Base-by-base conservation (phyloP, 2,888 invertebrate species). In the Ceramica pisi region DNA sequence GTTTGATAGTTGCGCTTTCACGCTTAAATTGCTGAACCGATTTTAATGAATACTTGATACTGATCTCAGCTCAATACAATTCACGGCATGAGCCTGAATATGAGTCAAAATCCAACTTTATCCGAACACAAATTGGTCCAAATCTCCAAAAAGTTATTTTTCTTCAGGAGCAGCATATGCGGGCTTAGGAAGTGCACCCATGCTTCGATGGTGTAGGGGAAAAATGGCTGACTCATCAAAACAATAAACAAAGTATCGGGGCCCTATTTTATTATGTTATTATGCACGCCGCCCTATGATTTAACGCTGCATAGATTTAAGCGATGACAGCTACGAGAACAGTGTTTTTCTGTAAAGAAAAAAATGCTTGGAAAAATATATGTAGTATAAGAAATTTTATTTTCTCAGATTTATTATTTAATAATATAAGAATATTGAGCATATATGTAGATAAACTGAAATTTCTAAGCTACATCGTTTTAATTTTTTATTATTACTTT, bases 221-320 rank as follows among this genome's bases (percentile, higher is more conserved):
- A 88, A 92, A 93, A 90, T 79, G 78, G 96, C 95, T 89, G 92
- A 95, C 92, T 96, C 96, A 96, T 96, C 96, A 96, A 96, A 96
- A 96, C 96, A 96, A 96, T 96, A 96, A 96, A 96, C 96, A 96
- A 95, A 96, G 95, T 95, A 95, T 95, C 95, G 91, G 90, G 88
- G 88, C 91, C 94, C 94, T 90, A 94, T 95, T 95, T 94, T 94
- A 94, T 95, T 94, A 94, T 94, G 91, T 94, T 95, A 95, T 95
- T 95, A 95, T 95, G 94, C 95, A 94, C 91, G 90, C 90, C 89
- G 90, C 92, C 92, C 92, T 94, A 95, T 96, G 95, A 95, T 95
- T 95, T 95, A 84, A 95, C 94, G 94, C 92, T 92, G 94, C 94
- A 94, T 92, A 92, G 89, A 89, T 90, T 87, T 83, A 75, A 83